Evolutionary conservation across 2,113 vertebrate genomes (phyloP).

Genomic region (Otis tarda): DNA sequence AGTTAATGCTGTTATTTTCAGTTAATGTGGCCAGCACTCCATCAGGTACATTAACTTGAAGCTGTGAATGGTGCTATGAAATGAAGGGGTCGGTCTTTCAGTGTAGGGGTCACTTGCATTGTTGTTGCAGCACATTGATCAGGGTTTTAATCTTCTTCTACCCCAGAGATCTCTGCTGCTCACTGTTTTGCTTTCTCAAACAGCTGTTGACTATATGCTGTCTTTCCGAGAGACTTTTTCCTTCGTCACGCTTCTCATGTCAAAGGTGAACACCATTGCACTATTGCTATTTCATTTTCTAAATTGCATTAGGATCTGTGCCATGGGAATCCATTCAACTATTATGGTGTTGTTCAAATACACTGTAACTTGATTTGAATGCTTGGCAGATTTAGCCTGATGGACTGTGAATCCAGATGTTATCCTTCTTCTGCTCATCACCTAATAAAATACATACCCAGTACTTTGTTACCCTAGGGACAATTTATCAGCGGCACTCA

Average conservation of each 20-base stretch:
- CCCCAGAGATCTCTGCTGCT: background rate
- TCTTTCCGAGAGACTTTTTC: background rate
- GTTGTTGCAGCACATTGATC: background rate
- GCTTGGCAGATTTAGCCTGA: slow-evolving; percentile 1
- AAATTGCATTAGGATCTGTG: background rate
- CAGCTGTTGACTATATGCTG: background rate
- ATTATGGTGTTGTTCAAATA: background rate
- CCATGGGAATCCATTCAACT: slow-evolving; percentile 1
- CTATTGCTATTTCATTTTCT: slow-evolving; percentile 7
- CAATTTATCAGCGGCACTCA: background rate
- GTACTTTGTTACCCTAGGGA: background rate
- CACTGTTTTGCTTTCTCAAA: background rate
- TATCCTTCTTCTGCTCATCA: slow-evolving; percentile 19
- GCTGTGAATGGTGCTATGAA: background rate
- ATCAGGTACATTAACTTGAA: background rate
- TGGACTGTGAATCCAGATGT: slow-evolving; percentile 47
- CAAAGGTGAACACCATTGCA: background rate
- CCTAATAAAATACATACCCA: slow-evolving; percentile 22
- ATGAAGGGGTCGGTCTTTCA: background rate
- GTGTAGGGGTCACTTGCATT: background rate
- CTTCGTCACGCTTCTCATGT: background rate
- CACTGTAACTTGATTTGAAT: background rate
- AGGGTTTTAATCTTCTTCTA: background rate
- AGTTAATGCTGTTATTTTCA: background rate
- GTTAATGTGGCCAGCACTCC: background rate